Evolutionary conservation across 2,113 vertebrate species (phyloP).

Genomic region (Pachyramphus minor): DNA sequence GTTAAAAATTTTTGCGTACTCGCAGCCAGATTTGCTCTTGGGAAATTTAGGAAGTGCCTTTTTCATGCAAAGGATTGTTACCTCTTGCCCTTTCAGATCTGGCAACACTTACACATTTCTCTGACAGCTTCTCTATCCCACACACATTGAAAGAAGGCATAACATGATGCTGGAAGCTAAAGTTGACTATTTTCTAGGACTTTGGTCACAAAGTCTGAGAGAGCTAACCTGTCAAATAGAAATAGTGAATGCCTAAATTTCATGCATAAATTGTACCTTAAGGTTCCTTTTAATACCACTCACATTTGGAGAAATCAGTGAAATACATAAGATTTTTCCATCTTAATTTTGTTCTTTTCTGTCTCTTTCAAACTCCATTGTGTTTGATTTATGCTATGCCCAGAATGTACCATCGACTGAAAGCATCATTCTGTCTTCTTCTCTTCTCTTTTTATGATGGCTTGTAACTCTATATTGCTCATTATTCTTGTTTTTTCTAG

Average conservation of each 20-base stretch:
- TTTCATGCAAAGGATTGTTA: not conserved
- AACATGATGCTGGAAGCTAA: not conserved
- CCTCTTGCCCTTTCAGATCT: constrained; percentile 8
- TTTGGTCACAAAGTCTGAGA: not conserved
- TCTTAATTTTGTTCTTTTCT: not conserved
- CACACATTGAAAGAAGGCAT: not conserved
- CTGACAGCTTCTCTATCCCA: not conserved
- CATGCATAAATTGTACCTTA: not conserved
- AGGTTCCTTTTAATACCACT: not conserved
- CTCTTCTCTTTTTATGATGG: not conserved
- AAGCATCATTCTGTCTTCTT: not conserved
- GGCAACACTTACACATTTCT: not conserved
- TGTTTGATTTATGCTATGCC: not conserved
- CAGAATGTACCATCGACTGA: not conserved
- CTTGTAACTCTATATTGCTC: not conserved
- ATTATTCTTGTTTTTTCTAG: constrained; percentile 18
- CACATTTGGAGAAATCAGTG: not conserved
- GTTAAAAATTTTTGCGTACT: not conserved
- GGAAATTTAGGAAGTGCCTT: not conserved
- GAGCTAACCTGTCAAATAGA: not conserved
- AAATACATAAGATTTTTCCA: not conserved
- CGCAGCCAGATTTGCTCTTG: not conserved
- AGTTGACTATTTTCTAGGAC: not conserved
- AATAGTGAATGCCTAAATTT: not conserved
- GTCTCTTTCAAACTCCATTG: not conserved